Base-by-base conservation (phyloP, 2,888 invertebrate species). In the Thereva unica region DNA sequence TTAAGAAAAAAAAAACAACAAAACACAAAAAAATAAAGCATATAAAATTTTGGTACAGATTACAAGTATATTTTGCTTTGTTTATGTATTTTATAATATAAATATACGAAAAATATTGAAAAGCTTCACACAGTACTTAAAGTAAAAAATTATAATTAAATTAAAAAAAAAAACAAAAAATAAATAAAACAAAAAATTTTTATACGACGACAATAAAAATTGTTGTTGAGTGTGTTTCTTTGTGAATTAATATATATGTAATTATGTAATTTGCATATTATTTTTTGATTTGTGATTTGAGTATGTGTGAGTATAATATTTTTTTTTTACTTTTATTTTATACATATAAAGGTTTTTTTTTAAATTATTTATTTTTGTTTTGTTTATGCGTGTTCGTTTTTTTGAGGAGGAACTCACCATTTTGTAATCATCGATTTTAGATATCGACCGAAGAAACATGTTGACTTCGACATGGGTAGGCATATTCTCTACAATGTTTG, bases 351-450 rank as follows among this genome's bases (percentile, higher is more conserved):
- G 49, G 38, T 12, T 66, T 38, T 7, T 50, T 42, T 41, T 8
- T 35, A 8, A 53, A 10, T 35, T 55, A 34, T 42, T 4, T 56
- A 34, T 37, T 54, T 59, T 37, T 50, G 38, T 35, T 37, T 34
- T 61, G n/a, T 66, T 10, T 64, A 35, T 38, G 45, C 52, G 35
- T 53, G 45, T 47, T 10, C 53, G 42, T 56, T 66, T 52, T 68
- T 67, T 67, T 70, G 67, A 67, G 63, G 68, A 54, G 55, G 68
- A 82, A 93, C 94, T 94, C 91, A 95, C 96, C 96, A 96, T 97
- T 87, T 94, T 93, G 85, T 95, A 95, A 90, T 96, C 96, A 86
- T 95, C 93, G 86, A 97, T 96, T 91, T 95, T 94, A 89, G 95
- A 95, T 88, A 97, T 95, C 86, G 95, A 96, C 82, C 97, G 90